These are phyloP conservation scores for Luehdorfia chinensis DNA, from an alignment of 1,140 invertebrate genomes.

Conservation along the genomic window DNA sequence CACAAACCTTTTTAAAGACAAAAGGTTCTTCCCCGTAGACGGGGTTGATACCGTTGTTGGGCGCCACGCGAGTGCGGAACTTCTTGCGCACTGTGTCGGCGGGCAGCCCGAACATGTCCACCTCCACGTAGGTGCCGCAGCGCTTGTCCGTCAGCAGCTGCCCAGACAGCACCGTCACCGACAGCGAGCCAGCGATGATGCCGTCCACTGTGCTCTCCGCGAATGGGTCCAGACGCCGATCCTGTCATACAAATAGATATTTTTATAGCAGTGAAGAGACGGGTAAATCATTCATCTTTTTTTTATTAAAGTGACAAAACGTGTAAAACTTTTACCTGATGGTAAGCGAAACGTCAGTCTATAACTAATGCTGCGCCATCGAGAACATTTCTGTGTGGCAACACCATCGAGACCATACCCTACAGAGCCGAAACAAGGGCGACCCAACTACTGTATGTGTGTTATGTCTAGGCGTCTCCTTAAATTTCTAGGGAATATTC, in stretches of 20 bases:
- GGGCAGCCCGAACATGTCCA: slow-evolving; percentile 99
- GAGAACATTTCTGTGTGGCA: too few relatives aligned
- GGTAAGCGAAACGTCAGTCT: too few relatives aligned
- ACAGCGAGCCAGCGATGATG: slow-evolving; percentile 98
- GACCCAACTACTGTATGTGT: too few relatives aligned
- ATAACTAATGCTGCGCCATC: too few relatives aligned
- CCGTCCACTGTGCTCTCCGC: slow-evolving; percentile 99
- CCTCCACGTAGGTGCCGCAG: slow-evolving; percentile 98
- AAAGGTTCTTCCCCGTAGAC: slow-evolving; percentile 98
- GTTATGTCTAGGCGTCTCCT: too few relatives aligned
- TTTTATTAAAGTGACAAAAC: too few relatives aligned
- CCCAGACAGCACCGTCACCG: slow-evolving; percentile 91
- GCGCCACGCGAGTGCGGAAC: slow-evolving; percentile 95
- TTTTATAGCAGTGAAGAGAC: too few relatives aligned
- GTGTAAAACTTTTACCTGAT: too few relatives aligned
- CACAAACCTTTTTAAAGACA: slow-evolving; percentile 99
- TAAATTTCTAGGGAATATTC: too few relatives aligned
- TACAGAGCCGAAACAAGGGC: too few relatives aligned
- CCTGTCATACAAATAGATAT: slow-evolving; percentile 37
- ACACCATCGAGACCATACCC: too few relatives aligned
- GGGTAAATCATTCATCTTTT: too few relatives aligned
- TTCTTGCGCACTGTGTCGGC: slow-evolving; percentile 98
- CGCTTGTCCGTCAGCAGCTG: slow-evolving; percentile 98
- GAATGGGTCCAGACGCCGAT: slow-evolving; percentile 95
- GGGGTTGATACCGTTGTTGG: slow-evolving; percentile 97